Conservation (phyloP, 1,140 invertebrate species). For the Homarus americanus region DNA sequence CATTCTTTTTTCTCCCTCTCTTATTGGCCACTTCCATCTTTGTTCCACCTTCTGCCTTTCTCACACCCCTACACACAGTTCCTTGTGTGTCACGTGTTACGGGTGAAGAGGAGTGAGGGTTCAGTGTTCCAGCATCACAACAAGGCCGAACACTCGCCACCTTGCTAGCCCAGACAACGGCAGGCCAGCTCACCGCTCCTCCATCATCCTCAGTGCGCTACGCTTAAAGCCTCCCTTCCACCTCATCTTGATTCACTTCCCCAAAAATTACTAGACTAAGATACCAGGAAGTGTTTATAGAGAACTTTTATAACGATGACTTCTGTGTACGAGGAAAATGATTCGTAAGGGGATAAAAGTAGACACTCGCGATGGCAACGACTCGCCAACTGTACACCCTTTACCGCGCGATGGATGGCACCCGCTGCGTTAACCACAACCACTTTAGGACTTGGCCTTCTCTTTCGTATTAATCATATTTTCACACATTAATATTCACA, state of each 20-base stretch:
- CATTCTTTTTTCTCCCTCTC: not conserved
- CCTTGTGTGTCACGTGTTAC: conserved; percentile 27
- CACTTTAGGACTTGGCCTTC: not conserved
- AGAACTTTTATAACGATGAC: too few relatives aligned
- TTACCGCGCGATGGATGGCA: conserved; percentile 49
- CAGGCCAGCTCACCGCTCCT: too few relatives aligned
- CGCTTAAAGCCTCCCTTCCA: too few relatives aligned
- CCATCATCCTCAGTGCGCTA: too few relatives aligned
- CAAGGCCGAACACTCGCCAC: too few relatives aligned
- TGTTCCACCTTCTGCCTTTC: not conserved
- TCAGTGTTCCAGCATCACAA: too few relatives aligned
- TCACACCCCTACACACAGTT: not conserved
- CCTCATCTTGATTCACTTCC: too few relatives aligned
- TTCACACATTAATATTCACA: not conserved
- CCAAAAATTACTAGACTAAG: too few relatives aligned
- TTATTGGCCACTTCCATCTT: not conserved
- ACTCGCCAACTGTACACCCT: conserved; percentile 36
- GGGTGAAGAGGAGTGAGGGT: not conserved
- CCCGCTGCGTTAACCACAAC: not conserved
- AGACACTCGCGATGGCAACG: conserved; percentile 22
- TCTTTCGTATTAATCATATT: not conserved
- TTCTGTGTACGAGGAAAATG: too few relatives aligned
- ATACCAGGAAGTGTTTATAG: too few relatives aligned
- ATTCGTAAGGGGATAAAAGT: conserved; percentile 21
- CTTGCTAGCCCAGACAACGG: too few relatives aligned